These are phyloP conservation scores for Ceraclea dissimilis DNA, from an alignment of 2,888 invertebrate genomes.

Conservation along the genomic window DNA sequence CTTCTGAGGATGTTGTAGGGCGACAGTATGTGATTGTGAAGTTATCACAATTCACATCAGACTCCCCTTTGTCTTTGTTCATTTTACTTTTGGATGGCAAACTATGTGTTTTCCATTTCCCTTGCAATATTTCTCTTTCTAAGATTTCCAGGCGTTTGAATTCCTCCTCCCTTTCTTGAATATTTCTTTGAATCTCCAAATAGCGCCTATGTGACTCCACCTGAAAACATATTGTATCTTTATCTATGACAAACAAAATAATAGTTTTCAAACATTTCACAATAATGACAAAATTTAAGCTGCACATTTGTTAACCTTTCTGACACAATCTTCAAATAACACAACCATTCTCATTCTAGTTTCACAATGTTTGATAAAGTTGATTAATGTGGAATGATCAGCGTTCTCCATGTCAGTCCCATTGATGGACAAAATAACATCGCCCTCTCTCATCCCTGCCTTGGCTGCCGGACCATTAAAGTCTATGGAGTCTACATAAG, in stretches of 20 bases:
- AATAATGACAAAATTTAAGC: too few relatives aligned
- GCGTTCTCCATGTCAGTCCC: constrained; percentile 92
- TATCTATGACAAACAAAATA: neutral
- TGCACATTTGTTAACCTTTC: constrained; percentile 76
- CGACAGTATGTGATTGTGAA: constrained; percentile 59
- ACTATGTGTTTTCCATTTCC: constrained; percentile 86
- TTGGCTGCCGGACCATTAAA: constrained; percentile 85
- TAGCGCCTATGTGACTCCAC: constrained; percentile 89
- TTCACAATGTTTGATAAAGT: constrained; percentile 84
- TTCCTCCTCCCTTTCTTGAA: constrained; percentile 79
- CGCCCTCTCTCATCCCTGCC: constrained; percentile 93
- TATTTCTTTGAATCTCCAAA: constrained; percentile 76
- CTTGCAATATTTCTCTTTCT: constrained; percentile 75
- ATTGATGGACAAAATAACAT: constrained; percentile 93
- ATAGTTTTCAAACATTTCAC: neutral
- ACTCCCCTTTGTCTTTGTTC: constrained; percentile 39
- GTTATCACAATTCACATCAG: constrained; percentile 40
- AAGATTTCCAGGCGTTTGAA: constrained; percentile 72
- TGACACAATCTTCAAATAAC: constrained; percentile 91
- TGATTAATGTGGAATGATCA: constrained; percentile 90
- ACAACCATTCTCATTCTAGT: constrained; percentile 92
- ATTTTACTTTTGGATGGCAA: constrained; percentile 75
- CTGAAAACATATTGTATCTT: constrained; percentile 31
- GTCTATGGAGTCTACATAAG: constrained; percentile 95
- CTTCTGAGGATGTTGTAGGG: constrained; percentile 76